Base-by-base conservation (phyloP, 2,113 vertebrate species). In the Rhea pennata region DNA sequence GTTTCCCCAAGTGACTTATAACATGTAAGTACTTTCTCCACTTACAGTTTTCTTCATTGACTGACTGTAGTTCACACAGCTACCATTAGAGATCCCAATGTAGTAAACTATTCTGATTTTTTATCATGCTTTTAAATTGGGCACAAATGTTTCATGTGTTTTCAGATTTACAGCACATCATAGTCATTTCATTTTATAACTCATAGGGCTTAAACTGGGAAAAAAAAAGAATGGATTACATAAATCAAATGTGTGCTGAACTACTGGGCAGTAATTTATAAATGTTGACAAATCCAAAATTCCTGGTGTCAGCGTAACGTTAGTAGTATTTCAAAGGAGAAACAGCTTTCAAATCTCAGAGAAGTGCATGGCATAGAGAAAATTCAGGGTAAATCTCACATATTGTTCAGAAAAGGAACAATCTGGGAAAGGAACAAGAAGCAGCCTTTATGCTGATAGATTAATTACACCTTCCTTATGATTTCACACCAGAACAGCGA, bases 211-310 rank as follows among this genome's bases (percentile, higher is more conserved):
- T 94, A 83, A 87, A n/a, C 53, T 58, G 54, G 21, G 58, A 75
- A 83, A 58, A 36, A 91, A 72, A 58, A 48, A 40, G 66, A 66
- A 58, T 54, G 64, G 70, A 73, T 78, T 85, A 66, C 90, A 89
- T 59, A 93, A 91, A 95, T 79, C 78, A 76, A 70, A 33, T 36
- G 58, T 64, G 67, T 53, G 91, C 62, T 90, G 91, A 87, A 85
- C 85, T 91, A 62, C 14, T 27, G 71, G 36, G 74, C 14, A 46
- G 29, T 29, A 73, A 89, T 94, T 94, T 87, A 65, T 87, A 36
- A 22, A 88, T 69, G 39, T 3, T 3, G 15, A 82, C 84, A 95
- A 72, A 87, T 2, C 0, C 42, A 65, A 70, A 33, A 73, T 87
- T 85, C 75, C 40, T 84, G 24, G 10, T 82, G 56, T 59, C 36